phyloP scores from a whole-genome alignment of 2,888 invertebrate genomes.

The Brachylomia viminalis region DNA sequence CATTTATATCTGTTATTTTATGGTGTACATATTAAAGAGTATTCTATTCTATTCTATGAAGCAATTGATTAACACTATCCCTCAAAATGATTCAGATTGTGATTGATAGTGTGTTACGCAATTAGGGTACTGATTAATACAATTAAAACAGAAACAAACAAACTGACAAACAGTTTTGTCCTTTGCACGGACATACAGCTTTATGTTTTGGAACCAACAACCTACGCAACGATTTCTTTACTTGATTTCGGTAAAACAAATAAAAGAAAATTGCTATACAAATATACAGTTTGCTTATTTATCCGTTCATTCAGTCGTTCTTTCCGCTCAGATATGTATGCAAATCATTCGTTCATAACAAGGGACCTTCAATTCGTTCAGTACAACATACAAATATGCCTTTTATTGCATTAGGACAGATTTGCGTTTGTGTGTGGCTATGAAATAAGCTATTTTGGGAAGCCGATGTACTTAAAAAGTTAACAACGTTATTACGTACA shows the following conservation, averaged over 20 bases:
- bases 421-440: conserved; percentile 48
- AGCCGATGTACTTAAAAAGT: neutral
- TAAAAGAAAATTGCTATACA: conserved; percentile 45
- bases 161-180: neutral
- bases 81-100: no score
- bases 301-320: conserved; percentile 49
- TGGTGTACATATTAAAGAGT: no score
- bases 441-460: conserved; percentile 26
- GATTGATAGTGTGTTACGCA: no score
- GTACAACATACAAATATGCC: conserved; percentile 58
- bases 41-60: no score
- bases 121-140: no score
- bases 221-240: neutral
- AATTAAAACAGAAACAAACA: no score
- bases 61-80: no score
- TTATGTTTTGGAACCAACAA: neutral
- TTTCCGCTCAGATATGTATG: conserved; percentile 58
- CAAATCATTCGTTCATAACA: conserved; percentile 66
- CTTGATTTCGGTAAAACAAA: conserved; percentile 26
- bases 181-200: neutral
- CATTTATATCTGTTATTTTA: no score
- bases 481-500: neutral
- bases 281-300: conserved; percentile 46
- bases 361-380: conserved; percentile 60
- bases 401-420: conserved; percentile 65